Base-by-base conservation (phyloP, 2,113 vertebrate genomes). In the Galemys pyrenaicus region DNA sequence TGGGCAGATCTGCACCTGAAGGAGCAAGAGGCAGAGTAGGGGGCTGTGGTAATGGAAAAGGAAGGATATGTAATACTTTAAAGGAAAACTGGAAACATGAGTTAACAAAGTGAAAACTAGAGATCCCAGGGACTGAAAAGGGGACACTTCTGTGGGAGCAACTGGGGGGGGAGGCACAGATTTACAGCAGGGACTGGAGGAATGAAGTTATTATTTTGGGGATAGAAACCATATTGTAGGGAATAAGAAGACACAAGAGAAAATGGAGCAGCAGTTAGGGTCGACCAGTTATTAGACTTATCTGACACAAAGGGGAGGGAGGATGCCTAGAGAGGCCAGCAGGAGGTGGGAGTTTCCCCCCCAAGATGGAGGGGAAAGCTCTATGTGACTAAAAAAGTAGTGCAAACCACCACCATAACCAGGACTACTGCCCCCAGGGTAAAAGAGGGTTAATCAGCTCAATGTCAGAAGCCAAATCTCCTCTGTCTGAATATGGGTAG, bases 31-130 rank as follows among this genome's bases (percentile, higher is more conserved):
- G 20, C 64, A 70, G 44, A 68, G 32, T 2, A 44, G 56, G 58
- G 5, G 1, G 62, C 78, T 15, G 13, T 46, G 49, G 26, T 35
- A 86, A 35, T 46, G 19, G 56, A 71, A 89, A 92, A 35, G 51
- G 32, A 71, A 87, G 37, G 60, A 15, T 15, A 54, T 41, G 26
- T 64, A 60, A 64, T 22, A 30, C 37, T 74, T 64, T 64, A 37
- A 64, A 82, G 71, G 64, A 81, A 56, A 89, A 75, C 46, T 70
- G 41, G 30, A 83, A 82, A 64, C 22, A 30, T 4, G 30, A 60
- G 44, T 86, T 75, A 74, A 77, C 70, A 62, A 94, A 84, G 11
- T 87, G 46, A 79, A 92, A 81, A 60, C 41, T 68, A 41, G 24
- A 77, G 60, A 51, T 30, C 58, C 20, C 49, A 24, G 80, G 24